These are phyloP conservation scores for Melieria crassipennis DNA, from an alignment of 2,888 invertebrate genomes.

Conservation along the genomic window DNA sequence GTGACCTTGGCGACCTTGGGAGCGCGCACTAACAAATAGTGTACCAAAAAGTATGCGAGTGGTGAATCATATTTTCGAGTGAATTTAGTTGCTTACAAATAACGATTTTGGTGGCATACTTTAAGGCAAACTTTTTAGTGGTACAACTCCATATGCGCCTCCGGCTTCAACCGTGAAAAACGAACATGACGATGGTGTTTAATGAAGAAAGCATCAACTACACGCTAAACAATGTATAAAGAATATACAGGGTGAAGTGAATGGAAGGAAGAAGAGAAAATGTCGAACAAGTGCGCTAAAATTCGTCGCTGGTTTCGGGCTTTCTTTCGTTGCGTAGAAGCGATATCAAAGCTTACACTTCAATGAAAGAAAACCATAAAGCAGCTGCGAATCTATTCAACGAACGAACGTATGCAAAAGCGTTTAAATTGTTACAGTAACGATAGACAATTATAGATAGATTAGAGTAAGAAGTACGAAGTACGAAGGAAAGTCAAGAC, in stretches of 20 bases:
- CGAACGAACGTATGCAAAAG: constrained; percentile 1
- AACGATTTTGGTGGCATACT: too few species aligned
- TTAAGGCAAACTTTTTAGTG: too few species aligned
- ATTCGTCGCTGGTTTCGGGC: background rate
- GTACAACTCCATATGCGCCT: too few species aligned
- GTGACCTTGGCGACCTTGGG: too few species aligned
- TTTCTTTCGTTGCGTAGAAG: background rate
- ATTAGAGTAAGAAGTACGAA: background rate
- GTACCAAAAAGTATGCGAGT: too few species aligned
- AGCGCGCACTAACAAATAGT: too few species aligned
- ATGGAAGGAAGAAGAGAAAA: constrained; percentile 8
- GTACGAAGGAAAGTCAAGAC: background rate
- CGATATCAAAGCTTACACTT: background rate
- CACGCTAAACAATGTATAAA: background rate
- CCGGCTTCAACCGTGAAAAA: too few species aligned
- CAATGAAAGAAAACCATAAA: background rate
- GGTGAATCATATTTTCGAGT: too few species aligned
- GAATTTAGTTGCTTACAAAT: too few species aligned
- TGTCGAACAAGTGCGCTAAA: background rate
- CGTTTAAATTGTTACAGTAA: background rate
- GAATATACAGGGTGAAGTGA: background rate
- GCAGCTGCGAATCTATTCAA: background rate
- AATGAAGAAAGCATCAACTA: background rate
- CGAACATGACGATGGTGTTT: too few species aligned
- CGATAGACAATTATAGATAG: background rate